Base-by-base conservation (phyloP, 2,888 invertebrate genomes). In the Gastrophysa polygoni region DNA sequence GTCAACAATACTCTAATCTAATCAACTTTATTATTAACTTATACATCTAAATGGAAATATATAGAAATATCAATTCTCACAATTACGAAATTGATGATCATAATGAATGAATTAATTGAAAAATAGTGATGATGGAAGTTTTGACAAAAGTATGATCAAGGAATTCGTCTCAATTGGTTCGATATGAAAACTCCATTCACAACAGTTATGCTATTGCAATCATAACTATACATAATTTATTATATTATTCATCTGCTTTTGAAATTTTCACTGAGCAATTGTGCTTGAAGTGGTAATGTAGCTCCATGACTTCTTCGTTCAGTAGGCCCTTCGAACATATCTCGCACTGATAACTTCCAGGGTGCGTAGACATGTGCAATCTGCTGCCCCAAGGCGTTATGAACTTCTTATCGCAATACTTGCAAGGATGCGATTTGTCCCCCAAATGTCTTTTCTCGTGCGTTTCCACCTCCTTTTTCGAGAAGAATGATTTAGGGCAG, bases 361-460 rank as follows among this genome's bases (percentile, higher is more conserved):
- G 28, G 55, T 70, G 71, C 5, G 69, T 63, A 47, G 64, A 57
- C 34, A 66, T 34, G 46, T 72, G 72, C 1, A 66, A 49, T 57
- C 67, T 66, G 14, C 64, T 55, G 43, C 68, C 69, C 52, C 66
- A 67, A 7, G 43, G 38, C 7, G 68, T 57, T 8, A 61, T 66
- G 38, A 68, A 72, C 7, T 56, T 57, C 47, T 66, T 62, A 6
- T 51, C 46, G 34, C 72, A 72, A 44, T 66, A 67, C 8, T 58
- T 55, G 47, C 72, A 72, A 2, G 56, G 38, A 43, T 58, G 61
- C 1, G 71, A 70, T 14, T 56, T 66, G 5, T 63, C 55, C 3
- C 70, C 71, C 0, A 67, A 64, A 50, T 72, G 72, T 34, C 68
- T 32, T n/a, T 65, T 56, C 56, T 68, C 61, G 29, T 72, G 72